Conservation (phyloP, 2,113 vertebrate genomes). For the Oryzias celebensis region DNA sequence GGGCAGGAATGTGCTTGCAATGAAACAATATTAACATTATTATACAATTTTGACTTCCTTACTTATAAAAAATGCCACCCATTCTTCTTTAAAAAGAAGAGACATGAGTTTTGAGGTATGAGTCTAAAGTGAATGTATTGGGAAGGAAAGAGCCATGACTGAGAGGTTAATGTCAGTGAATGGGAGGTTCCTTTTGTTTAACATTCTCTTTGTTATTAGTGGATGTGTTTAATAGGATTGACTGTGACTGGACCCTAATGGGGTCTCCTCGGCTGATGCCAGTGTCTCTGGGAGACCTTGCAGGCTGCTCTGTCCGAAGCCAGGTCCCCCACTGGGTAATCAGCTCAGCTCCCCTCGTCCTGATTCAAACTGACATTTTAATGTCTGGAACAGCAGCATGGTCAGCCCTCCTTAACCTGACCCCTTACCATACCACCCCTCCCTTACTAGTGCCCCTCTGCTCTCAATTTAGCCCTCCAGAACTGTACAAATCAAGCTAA, state of each 20-base stretch:
- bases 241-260: constrained; percentile 80
- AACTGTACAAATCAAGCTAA: constrained; percentile 82
- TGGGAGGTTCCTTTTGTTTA: constrained; percentile 83
- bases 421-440: constrained; percentile 57
- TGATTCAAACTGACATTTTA: constrained; percentile 86
- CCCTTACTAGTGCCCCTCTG: constrained; percentile 56
- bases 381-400: constrained; percentile 81
- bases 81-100: not conserved
- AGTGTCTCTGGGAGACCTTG: constrained; percentile 71
- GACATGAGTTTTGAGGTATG: constrained; percentile 22
- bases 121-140: constrained; percentile 50
- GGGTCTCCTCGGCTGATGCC: constrained; percentile 68
- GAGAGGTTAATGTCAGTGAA: constrained; percentile 77
- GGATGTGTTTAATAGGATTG: constrained; percentile 85
- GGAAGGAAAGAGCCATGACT: constrained; percentile 63
- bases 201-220: constrained; percentile 83
- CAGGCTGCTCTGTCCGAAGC: constrained; percentile 73
- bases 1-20: not conserved
- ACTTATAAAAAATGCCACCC: not conserved
- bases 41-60: not conserved
- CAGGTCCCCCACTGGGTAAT: constrained; percentile 76
- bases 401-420: constrained; percentile 82
- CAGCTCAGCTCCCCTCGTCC: constrained; percentile 77
- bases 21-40: not conserved
- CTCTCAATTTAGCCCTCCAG: constrained; percentile 79